These are phyloP conservation scores for Conus canariensis DNA, from an alignment of 2,888 invertebrate genomes.

Conservation along the genomic window DNA sequence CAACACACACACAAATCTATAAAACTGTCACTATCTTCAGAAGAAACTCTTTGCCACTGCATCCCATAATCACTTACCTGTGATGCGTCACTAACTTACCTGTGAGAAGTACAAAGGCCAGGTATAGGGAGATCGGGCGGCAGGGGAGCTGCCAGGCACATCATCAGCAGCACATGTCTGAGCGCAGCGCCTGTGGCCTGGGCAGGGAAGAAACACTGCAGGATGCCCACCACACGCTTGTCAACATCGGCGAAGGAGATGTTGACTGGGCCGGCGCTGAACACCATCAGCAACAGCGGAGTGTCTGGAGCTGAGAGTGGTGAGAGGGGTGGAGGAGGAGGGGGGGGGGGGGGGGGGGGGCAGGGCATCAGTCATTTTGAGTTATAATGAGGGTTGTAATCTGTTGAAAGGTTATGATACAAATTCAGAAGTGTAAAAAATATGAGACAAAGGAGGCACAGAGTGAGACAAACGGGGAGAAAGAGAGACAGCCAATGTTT, in stretches of 20 bases:
- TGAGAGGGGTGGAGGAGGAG: not conserved
- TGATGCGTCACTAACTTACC: not conserved
- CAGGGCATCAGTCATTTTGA: too few species aligned
- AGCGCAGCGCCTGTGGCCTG: slow-evolving; percentile 74
- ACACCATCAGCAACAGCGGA: slow-evolving; percentile 67
- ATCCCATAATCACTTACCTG: not conserved
- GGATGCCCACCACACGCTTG: slow-evolving; percentile 60
- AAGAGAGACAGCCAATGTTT: too few species aligned
- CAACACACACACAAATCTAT: too few species aligned
- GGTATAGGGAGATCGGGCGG: slow-evolving; percentile 73
- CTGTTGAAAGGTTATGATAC: too few species aligned
- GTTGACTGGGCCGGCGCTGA: slow-evolving; percentile 75
- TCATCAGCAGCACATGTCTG: slow-evolving; percentile 59
- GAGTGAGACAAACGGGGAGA: too few species aligned
- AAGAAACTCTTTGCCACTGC: too few species aligned
- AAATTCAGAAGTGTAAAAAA: too few species aligned
- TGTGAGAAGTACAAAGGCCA: slow-evolving; percentile 61
- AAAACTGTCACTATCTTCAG: too few species aligned
- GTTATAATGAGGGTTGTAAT: too few species aligned
- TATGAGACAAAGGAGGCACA: too few species aligned
- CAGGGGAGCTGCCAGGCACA: slow-evolving; percentile 63
- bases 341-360: not conserved
- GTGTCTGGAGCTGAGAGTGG: slow-evolving; percentile 50
- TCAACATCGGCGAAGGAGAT: slow-evolving; percentile 66
- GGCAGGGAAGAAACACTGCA: slow-evolving; percentile 72